These are phyloP conservation scores for Micromys minutus DNA, from an alignment of 2,113 vertebrate genomes.

Conservation along the genomic window DNA sequence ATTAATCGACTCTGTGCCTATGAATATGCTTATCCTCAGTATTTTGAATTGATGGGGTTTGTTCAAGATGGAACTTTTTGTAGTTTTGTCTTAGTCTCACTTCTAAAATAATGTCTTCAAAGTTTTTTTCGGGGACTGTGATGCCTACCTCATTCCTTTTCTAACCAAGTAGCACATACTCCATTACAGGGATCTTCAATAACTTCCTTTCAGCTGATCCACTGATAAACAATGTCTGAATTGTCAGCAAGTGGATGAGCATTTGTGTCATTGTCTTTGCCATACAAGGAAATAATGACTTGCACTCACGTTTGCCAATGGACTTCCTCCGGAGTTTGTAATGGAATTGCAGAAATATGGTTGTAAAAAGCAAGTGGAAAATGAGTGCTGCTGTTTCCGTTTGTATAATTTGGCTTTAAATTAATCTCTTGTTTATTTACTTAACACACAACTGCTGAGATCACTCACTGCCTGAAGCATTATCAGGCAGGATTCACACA, in stretches of 20 bases:
- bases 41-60: background rate
- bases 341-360: slow-evolving; percentile 22
- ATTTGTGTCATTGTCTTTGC: slow-evolving; percentile 48
- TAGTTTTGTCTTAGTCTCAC: background rate
- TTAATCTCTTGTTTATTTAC: slow-evolving; percentile 51
- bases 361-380: slow-evolving; percentile 45
- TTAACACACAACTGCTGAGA: background rate
- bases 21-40: background rate
- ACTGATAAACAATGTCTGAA: background rate
- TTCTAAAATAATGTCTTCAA: background rate
- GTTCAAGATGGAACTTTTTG: background rate
- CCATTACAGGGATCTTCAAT: too few relatives aligned
- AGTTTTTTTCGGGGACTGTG: background rate
- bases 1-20: background rate
- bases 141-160: background rate
- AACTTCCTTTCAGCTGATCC: background rate
- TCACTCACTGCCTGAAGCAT: slow-evolving; percentile 55
- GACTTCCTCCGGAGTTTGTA: slow-evolving; percentile 67
- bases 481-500: slow-evolving; percentile 2
- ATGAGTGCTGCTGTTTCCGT: slow-evolving; percentile 41
- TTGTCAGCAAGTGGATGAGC: too few relatives aligned
- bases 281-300: slow-evolving; percentile 67
- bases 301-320: background rate
- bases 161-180: background rate
- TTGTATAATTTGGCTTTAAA: slow-evolving; percentile 55